Percentiles rank a stretch among this genome's conserved stretches.
These are phyloP conservation scores for Amphilophus citrinellus DNA, from an alignment of 2,113 vertebrate species.

Conservation along the genomic window DNA sequence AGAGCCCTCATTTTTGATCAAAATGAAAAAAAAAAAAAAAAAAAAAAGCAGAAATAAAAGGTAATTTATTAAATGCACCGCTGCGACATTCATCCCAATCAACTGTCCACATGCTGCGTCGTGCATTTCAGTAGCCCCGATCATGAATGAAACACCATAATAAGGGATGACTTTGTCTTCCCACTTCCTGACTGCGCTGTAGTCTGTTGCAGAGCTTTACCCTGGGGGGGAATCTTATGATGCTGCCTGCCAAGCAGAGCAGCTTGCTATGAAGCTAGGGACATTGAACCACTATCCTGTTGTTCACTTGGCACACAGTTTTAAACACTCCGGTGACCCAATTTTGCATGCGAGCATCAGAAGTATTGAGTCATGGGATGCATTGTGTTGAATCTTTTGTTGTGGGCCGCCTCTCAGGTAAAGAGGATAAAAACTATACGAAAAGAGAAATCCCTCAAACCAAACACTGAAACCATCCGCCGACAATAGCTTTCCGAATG, in stretches of 20 bases:
- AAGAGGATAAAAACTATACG: conserved; percentile 7
- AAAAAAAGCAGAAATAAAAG: not conserved
- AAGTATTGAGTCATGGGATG: conserved; percentile 52
- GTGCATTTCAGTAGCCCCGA: not conserved
- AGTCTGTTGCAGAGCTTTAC: conserved; percentile 55
- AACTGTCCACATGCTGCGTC: conserved; percentile 5
- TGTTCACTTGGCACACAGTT: conserved; percentile 58
- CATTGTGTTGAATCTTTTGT: conserved; percentile 40
- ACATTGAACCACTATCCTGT: conserved; percentile 63
- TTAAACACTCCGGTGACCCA: conserved; percentile 63
- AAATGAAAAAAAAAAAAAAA: not conserved
- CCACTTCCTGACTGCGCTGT: conserved; percentile 35
- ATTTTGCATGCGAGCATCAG: conserved; percentile 54
- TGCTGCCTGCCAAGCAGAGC: conserved; percentile 58
- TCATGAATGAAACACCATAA: conserved; percentile 34
- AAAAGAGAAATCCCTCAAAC: conserved; percentile 27
- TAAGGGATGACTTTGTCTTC: conserved; percentile 51
- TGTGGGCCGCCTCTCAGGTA: conserved; percentile 42
- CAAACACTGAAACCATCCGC: conserved; percentile 19
- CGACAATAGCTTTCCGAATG: conserved; percentile 8
- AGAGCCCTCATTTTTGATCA: not conserved
- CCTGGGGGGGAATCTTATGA: conserved; percentile 61
- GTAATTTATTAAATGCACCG: not conserved
- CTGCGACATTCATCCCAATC: conserved; percentile 9
- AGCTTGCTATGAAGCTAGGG: conserved; percentile 55